These are phyloP conservation scores for Bombycilla garrulus DNA, from an alignment of 2,113 vertebrate species.

Conservation along the genomic window DNA sequence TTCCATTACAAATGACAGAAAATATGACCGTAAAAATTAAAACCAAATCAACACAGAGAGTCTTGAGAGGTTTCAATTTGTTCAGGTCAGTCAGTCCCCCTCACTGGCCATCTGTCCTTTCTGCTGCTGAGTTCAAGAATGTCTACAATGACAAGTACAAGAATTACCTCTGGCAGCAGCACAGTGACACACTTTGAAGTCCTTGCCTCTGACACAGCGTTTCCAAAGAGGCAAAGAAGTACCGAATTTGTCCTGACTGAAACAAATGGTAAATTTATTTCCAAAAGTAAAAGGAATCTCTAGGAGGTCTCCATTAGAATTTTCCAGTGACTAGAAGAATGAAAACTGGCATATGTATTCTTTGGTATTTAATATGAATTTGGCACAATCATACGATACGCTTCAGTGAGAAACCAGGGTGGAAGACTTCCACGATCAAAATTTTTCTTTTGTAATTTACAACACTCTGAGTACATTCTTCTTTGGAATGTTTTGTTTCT, in stretches of 20 bases:
- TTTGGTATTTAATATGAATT: neutral
- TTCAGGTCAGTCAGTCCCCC: neutral
- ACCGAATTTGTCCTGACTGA: neutral
- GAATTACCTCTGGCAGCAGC: constrained; percentile 17
- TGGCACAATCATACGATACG: neutral
- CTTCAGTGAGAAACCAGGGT: neutral
- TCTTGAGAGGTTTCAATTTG: constrained; percentile 16
- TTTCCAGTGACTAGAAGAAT: neutral
- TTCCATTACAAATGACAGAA: neutral
- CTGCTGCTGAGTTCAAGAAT: neutral
- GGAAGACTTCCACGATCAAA: neutral
- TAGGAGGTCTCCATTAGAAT: neutral
- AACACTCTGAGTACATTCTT: neutral
- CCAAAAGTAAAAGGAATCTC: neutral
- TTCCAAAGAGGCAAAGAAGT: neutral
- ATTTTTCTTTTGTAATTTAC: neutral
- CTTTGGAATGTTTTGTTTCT: neutral
- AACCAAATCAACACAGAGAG: neutral
- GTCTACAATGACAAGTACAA: neutral
- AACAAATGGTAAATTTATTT: neutral
- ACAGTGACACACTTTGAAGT: neutral
- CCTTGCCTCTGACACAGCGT: neutral
- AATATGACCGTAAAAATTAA: neutral
- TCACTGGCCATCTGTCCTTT: constrained; percentile 42
- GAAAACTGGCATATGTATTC: neutral